Evolutionary conservation across 2,797 vertebrate genomes (phyloP).

Genomic region (Chelmon rostratus): DNA sequence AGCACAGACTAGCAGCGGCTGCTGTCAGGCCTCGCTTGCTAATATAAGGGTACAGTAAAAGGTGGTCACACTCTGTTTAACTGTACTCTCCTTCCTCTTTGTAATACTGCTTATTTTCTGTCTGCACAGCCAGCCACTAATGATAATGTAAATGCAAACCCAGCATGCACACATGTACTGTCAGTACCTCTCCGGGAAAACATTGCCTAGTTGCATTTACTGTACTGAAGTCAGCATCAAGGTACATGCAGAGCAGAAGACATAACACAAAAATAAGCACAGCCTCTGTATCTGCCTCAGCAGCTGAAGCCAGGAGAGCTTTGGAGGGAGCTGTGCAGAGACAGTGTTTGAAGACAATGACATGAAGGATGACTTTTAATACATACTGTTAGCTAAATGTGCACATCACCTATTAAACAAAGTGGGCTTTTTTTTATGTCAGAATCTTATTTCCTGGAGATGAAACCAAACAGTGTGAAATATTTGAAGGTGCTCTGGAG

Average conservation of each 20-base stretch:
- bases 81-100: slow-evolving; percentile 41
- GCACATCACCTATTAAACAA: background rate
- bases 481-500: background rate
- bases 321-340: background rate
- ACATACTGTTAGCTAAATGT: background rate
- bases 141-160: slow-evolving; percentile 38
- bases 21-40: slow-evolving; percentile 40
- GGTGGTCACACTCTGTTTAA: slow-evolving; percentile 41
- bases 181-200: slow-evolving; percentile 32
- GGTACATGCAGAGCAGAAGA: background rate
- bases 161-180: slow-evolving; percentile 1
- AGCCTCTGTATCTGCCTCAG: background rate
- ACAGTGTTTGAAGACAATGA: background rate
- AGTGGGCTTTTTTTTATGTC: background rate
- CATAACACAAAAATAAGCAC: background rate
- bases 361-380: background rate
- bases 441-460: background rate
- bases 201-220: slow-evolving; percentile 4
- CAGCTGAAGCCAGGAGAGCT: background rate
- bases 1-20: slow-evolving; percentile 49
- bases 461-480: background rate
- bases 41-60: slow-evolving; percentile 41
- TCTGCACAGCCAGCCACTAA: slow-evolving; percentile 36
- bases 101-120: slow-evolving; percentile 51
- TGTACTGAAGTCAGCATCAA: background rate